phyloP scores from a whole-genome alignment of 2,888 invertebrate genomes.

The Eupeodes latifasciatus region DNA sequence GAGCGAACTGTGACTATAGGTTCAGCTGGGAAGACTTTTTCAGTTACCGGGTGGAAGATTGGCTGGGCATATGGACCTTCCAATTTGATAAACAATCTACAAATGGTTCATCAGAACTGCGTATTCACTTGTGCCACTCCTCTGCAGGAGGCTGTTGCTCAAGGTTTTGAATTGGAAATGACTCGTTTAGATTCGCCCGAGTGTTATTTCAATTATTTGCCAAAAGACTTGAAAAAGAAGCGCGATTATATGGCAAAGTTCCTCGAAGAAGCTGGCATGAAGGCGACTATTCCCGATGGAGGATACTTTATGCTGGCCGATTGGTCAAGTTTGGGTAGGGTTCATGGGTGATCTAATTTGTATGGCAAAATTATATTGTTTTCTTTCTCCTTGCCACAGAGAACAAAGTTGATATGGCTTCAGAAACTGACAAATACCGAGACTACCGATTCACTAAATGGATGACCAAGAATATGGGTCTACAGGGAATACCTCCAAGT shows the following conservation, averaged over 20 bases:
- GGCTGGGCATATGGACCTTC: conserved; percentile 98
- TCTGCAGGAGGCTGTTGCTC: conserved; percentile 96
- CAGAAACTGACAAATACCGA: conserved; percentile 89
- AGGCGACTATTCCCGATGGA: conserved; percentile 96
- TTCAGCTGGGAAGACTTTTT: conserved; percentile 99
- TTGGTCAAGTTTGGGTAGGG: conserved; percentile 90
- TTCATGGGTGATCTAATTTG: not conserved
- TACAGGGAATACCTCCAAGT: conserved; percentile 96
- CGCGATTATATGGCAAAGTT: conserved; percentile 91
- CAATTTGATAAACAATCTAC: conserved; percentile 90
- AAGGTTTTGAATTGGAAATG: conserved; percentile 94
- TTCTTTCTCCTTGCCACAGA: conserved; percentile 83
- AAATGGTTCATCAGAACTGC: conserved; percentile 96
- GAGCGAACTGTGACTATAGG: conserved; percentile 98
- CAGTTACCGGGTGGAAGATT: conserved; percentile 98
- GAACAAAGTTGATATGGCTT: conserved; percentile 88
- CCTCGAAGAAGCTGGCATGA: conserved; percentile 92
- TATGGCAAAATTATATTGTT: not conserved
- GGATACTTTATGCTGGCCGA: conserved; percentile 99
- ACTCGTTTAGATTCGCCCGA: conserved; percentile 88
- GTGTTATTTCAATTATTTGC: conserved; percentile 92
- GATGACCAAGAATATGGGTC: conserved; percentile 95
- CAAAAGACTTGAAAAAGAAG: conserved; percentile 90
- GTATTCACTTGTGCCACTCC: conserved; percentile 96
- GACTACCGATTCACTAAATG: conserved; percentile 98